Conservation (phyloP, 2,888 invertebrate species). For the Scaptomyza flava region DNA sequence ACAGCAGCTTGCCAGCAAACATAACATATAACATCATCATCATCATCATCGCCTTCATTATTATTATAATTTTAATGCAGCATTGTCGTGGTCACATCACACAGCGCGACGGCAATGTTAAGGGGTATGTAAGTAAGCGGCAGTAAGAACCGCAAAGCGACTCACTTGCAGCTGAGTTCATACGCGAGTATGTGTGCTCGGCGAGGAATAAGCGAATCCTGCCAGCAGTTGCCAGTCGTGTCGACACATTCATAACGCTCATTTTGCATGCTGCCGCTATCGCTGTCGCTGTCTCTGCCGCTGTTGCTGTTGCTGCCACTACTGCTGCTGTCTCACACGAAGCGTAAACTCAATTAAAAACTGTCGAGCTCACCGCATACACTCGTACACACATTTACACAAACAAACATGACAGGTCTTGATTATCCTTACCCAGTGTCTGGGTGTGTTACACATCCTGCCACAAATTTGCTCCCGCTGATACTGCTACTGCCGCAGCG, state of each 20-base stretch:
- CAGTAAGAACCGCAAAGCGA: constrained; percentile 70
- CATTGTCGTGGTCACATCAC: constrained; percentile 31
- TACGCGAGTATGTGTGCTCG: constrained; percentile 25
- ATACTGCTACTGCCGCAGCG: constrained; percentile 1
- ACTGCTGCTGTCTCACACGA: constrained; percentile 39
- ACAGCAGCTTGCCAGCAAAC: constrained; percentile 22
- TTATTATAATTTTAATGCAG: constrained; percentile 3
- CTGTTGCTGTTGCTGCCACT: neutral
- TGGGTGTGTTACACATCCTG: constrained; percentile 47
- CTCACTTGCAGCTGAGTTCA: constrained; percentile 66
- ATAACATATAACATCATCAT: constrained; percentile 8
- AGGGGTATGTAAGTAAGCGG: constrained; percentile 20
- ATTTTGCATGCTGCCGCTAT: constrained; percentile 39
- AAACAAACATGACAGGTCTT: constrained; percentile 61
- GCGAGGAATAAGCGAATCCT: constrained; percentile 32
- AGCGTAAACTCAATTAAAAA: constrained; percentile 80
- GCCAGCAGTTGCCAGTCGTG: constrained; percentile 22
- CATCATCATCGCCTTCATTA: constrained; percentile 4
- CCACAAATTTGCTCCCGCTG: constrained; percentile 23
- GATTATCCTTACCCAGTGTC: constrained; percentile 64
- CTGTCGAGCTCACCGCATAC: constrained; percentile 52
- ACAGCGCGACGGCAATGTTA: constrained; percentile 22
- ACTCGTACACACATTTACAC: constrained; percentile 3
- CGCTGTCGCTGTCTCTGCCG: neutral
- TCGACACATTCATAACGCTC: constrained; percentile 59